Evolutionary conservation across 2,888 invertebrate genomes (phyloP).

Genomic region (Drosophila tanythrix): DNA sequence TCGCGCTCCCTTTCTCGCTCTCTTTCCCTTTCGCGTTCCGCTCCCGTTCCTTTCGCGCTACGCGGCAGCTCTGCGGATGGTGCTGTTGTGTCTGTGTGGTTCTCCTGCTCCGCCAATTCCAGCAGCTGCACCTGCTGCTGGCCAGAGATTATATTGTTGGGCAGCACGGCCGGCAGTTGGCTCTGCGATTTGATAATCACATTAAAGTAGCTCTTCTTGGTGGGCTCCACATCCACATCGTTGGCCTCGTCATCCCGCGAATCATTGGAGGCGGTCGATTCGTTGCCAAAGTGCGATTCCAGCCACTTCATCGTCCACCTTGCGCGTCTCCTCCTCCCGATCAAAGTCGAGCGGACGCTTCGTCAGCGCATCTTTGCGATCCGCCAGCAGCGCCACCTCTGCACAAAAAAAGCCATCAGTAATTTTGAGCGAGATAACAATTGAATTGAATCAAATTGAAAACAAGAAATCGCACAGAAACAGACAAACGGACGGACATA

Average conservation of each 20-base stretch:
- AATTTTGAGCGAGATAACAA: background rate
- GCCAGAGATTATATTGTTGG: background rate
- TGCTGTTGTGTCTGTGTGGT: conserved; percentile 62
- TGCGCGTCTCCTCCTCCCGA: conserved; percentile 94
- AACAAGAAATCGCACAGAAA: background rate
- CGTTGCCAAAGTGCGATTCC: conserved; percentile 95
- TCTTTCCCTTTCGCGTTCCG: conserved; percentile 37
- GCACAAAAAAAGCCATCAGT: background rate
- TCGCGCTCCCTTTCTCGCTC: conserved; percentile 64
- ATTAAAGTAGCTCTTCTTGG: conserved; percentile 91
- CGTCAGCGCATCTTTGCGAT: conserved; percentile 92
- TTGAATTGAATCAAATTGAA: background rate
- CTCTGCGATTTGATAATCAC: conserved; percentile 89
- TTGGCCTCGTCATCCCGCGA: conserved; percentile 85
- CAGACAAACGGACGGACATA: too few species aligned
- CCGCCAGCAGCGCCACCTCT: conserved; percentile 85
- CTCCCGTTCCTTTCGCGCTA: conserved; percentile 62
- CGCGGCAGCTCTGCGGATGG: conserved; percentile 51
- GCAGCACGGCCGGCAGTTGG: conserved; percentile 34
- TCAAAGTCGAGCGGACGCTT: conserved; percentile 93
- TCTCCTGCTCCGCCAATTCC: conserved; percentile 18
- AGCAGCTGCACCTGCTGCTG: background rate
- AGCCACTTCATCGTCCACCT: conserved; percentile 96
- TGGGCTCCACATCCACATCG: conserved; percentile 86
- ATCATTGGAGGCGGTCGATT: conserved; percentile 90